A percentile compares a stretch with the other conserved stretches of the same genome.
Conservation (phyloP, 2,888 invertebrate species). For the Perizoma flavofasciatum region DNA sequence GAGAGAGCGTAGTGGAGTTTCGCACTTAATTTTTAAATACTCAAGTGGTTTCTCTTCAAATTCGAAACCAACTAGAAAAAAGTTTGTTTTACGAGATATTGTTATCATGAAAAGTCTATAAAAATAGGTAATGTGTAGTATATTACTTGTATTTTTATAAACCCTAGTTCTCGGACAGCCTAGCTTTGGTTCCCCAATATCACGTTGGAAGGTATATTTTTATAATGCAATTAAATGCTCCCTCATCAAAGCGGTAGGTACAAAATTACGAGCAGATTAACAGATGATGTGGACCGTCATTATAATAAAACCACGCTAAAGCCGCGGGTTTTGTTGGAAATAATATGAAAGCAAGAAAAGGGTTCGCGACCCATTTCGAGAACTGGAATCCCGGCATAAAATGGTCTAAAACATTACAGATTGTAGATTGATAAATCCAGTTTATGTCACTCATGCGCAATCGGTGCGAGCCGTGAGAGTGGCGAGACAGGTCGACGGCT, state of each 20-base stretch:
- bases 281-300: conserved; percentile 43
- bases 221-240: conserved; percentile 2
- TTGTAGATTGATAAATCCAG: background rate
- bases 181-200: no score
- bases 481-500: no score
- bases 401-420: background rate
- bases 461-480: no score
- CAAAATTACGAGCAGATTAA: conserved; percentile 37
- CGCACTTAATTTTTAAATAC: conserved; percentile 1
- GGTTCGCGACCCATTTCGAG: background rate
- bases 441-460: background rate
- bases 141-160: no score
- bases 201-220: conserved; percentile 2
- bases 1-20: conserved; percentile 10
- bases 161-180: no score
- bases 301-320: conserved; percentile 44
- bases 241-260: background rate
- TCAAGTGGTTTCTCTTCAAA: background rate
- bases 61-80: no score
- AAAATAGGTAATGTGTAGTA: no score
- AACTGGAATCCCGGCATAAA: conserved; percentile 2
- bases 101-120: no score
- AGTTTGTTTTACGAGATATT: no score
- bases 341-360: conserved; percentile 35
- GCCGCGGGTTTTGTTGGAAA: conserved; percentile 43